A percentile compares a stretch with the other conserved stretches of the same genome.
Conservation (phyloP, 2,113 vertebrate species). For the Macrotus californicus region DNA sequence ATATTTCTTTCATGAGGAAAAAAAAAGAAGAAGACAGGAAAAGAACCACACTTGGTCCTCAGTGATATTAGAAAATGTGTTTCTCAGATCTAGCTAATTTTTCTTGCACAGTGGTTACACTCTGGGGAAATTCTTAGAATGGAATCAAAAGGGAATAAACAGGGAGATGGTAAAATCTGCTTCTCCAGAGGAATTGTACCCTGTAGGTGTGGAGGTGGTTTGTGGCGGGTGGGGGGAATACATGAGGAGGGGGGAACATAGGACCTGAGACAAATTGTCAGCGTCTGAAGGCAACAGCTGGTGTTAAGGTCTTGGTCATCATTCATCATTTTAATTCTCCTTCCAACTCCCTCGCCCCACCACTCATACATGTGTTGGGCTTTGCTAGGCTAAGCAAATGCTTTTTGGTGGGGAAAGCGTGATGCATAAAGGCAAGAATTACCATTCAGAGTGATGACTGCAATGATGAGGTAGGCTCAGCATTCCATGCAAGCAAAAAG, state of each 20-base stretch:
- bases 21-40: background rate
- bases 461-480: background rate
- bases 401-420: background rate
- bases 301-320: background rate
- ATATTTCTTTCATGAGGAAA: conserved; percentile 27
- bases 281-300: background rate
- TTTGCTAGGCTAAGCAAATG: background rate
- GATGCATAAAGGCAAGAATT: background rate
- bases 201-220: background rate
- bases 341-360: background rate
- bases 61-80: conserved; percentile 26
- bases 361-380: background rate
- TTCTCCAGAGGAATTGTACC: background rate
- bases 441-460: background rate
- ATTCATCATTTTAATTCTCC: background rate
- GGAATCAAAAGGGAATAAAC: background rate
- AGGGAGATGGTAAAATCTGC: background rate
- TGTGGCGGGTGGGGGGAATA: background rate
- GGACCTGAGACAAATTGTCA: background rate
- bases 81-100: conserved; percentile 24
- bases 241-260: background rate
- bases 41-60: background rate
- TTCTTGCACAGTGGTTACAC: background rate
- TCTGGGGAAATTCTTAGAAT: conserved; percentile 8
- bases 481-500: background rate